Evolutionary conservation across 2,888 invertebrate genomes (phyloP), one percentile per base, ranked within the genome.

Genomic region (Drosophila anomelani): DNA sequence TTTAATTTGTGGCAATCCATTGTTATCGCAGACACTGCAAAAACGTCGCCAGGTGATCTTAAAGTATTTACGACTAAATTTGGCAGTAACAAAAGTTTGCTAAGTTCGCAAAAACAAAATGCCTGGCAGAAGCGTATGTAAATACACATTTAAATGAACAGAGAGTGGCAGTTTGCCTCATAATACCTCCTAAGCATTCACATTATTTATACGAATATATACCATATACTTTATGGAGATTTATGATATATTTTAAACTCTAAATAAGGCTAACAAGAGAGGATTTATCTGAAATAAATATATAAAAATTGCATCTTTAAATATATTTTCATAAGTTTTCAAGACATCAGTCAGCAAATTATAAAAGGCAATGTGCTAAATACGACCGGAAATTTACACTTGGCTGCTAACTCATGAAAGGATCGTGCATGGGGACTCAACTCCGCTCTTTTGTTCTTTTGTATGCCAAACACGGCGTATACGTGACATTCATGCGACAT

Each of bases 371-470:
- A 73, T 71, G 73, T 66, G 57, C 66, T 62, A 70, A 75, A 77
- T 69, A 64, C 71, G 68, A 15, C 53, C 69, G 73, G 63, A 76
- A 71, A 80, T 80, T 77, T 72, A 32, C 63, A 61, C 76, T 32
- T 53, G 41, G 29, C 49, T 57, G 61, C 54, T 66, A 73, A 67
- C 9, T 64, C 34, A 44, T 38, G 46, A 76, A 78, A 78, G 88
- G 78, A 83, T 76, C 61, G 63, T 51, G 60, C 53, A 39, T 47
- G 43, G 41, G n/a, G 36, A 20, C 13, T 23, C 9, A 46, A 44
- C 34, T 36, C 32, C 49, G 29, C 9, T 13, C 17, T 29, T n/a
- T 7, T 26, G 13, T 15, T 23, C 23, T 20, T 70, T 55, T 54
- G 74, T 43, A 70, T 75, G 69, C 46, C 59, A 56, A 54, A 67